Evolutionary conservation across 2,797 vertebrate species (phyloP).

Genomic region (Xenentodon cancila): DNA sequence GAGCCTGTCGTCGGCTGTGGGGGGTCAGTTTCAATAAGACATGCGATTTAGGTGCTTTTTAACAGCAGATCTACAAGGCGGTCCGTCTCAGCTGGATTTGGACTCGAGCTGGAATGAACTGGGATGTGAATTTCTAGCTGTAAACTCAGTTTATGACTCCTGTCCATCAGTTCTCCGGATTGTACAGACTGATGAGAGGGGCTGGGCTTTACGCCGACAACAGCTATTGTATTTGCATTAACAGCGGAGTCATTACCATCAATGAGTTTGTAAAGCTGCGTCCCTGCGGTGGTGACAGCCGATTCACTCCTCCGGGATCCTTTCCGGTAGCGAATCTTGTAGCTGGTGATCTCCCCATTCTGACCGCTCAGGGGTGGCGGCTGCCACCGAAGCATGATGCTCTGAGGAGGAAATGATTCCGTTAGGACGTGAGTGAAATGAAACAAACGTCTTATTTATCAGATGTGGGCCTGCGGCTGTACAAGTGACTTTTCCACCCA

Average conservation of each 20-base stretch:
- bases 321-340: slow-evolving; percentile 96
- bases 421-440: background rate
- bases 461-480: slow-evolving; percentile 14
- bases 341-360: slow-evolving; percentile 92
- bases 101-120: too few species aligned
- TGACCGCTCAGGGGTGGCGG: slow-evolving; percentile 88
- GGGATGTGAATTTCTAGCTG: too few species aligned
- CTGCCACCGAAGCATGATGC: slow-evolving; percentile 95
- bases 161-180: too few species aligned
- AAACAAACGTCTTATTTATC: slow-evolving; percentile 15
- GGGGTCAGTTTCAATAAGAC: too few species aligned
- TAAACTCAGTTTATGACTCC: too few species aligned
- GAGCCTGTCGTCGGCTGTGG: too few species aligned
- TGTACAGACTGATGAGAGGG: too few species aligned
- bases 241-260: slow-evolving; percentile 81
- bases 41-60: too few species aligned
- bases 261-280: slow-evolving; percentile 90
- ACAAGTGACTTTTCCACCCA: slow-evolving; percentile 34
- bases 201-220: too few species aligned
- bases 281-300: slow-evolving; percentile 87
- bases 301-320: slow-evolving; percentile 92
- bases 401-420: slow-evolving; percentile 72
- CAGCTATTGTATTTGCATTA: background rate
- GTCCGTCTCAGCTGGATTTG: too few species aligned
- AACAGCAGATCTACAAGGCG: too few species aligned